phyloP scores from a whole-genome alignment of 2,113 vertebrate genomes.

The Notothenia rossii region DNA sequence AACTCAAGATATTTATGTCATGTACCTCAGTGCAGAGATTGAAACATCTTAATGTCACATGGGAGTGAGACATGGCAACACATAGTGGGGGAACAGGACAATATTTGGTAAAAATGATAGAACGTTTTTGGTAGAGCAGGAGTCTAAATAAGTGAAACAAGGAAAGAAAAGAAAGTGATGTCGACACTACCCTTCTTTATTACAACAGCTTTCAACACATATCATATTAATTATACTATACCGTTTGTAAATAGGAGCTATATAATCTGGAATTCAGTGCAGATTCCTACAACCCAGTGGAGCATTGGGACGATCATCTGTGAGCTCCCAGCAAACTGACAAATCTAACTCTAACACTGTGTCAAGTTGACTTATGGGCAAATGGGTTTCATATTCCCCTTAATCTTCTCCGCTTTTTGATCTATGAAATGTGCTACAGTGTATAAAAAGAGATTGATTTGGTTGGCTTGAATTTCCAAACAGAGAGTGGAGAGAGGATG shows the following conservation, averaged over 20 bases:
- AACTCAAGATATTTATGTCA: neutral
- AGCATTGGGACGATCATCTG: conserved; percentile 26
- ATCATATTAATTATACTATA: neutral
- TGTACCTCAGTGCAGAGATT: no score
- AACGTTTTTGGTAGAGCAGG: no score
- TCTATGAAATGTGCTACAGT: conserved; percentile 26
- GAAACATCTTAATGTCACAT: neutral
- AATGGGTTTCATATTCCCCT: conserved; percentile 44
- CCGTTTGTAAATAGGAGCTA: no score
- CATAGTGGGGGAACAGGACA: neutral
- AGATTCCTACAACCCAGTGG: conserved; percentile 19
- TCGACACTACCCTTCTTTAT: neutral
- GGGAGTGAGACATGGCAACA: neutral
- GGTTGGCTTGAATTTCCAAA: conserved; percentile 31
- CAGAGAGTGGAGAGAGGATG: neutral
- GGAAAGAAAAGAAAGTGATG: neutral
- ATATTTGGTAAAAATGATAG: neutral
- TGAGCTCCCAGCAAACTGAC: conserved; percentile 21
- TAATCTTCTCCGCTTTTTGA: conserved; percentile 45
- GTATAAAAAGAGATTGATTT: conserved; percentile 42
- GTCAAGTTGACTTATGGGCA: conserved; percentile 39
- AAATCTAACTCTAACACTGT: conserved; percentile 29
- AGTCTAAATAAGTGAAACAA: neutral
- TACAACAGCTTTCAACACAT: neutral
- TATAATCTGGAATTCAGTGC: neutral